Base-by-base conservation (phyloP, 2,113 vertebrate genomes). In the Drymodes brunneopygia region DNA sequence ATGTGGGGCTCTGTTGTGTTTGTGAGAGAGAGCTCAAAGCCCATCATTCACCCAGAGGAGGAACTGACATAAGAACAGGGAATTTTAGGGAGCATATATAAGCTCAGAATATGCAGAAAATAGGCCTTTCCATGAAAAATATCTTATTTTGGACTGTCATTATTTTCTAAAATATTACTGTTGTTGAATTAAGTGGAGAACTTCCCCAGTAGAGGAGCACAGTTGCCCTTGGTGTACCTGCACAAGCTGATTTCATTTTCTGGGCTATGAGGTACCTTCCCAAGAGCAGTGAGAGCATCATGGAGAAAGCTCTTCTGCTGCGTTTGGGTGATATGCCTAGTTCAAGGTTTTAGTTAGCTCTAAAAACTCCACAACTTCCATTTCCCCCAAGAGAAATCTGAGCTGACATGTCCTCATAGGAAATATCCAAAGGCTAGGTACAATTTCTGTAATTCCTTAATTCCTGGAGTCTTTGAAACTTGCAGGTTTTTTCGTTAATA, bases 1-100 rank as follows among this genome's bases (percentile, higher is more conserved):
- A 0, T 2, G 0, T 35, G 50, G 31, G 40, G 31, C 70, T 87
- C 24, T 24, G n/a, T 14, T 58, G 10, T 15, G 16, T 35, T 2
- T 22, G 15, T 10, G 28, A 8, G n/a, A 27, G 44, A 14, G 75
- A 56, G 65, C 61, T 92, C 83, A 71, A 27, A 74, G 16, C 48
- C 61, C 54, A 20, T 69, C 29, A 2, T 18, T 90, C 36, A 57
- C 36, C 4, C 7, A 35, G 16, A 62, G 66, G 35, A 85, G 58
- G 57, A 66, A 28, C 14, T 69, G 15, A 3, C 5, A 0, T 17
- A 56, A 62, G 40, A 77, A 44, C 29, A 54, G 15, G 25, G 33
- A 44, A 47, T 71, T 89, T 82, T 54, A 69, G 12, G 40, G 36
- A 36, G 19, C 9, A 3, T 36, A 4, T 56, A 24, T 19, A 44